Evolutionary conservation across 30 jellyfish, hydroid and myxozoan genomes (phyloP).

Genomic region (Aurelia coerulea): DNA sequence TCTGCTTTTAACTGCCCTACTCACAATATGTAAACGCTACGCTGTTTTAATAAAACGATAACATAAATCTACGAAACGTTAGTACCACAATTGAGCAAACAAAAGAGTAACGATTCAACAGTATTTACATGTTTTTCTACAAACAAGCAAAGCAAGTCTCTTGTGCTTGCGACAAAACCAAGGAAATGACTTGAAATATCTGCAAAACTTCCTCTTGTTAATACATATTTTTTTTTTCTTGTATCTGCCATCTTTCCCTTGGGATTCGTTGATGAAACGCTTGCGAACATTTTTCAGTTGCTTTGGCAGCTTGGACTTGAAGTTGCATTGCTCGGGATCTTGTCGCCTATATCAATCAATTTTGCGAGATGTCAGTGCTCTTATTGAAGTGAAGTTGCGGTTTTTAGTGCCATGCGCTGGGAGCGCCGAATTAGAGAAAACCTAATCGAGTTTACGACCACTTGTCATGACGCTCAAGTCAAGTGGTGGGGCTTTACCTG

Average conservation of each 20-base stretch:
- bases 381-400: not conserved
- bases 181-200: slow-evolving; percentile 35
- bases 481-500: too few species aligned
- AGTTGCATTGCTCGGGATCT: slow-evolving; percentile 65
- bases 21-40: too few species aligned
- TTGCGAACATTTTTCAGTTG: slow-evolving; percentile 29
- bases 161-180: slow-evolving; percentile 28
- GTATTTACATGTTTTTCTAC: slow-evolving; percentile 23
- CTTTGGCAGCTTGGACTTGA: slow-evolving; percentile 28
- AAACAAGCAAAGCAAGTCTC: not conserved
- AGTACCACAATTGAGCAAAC: too few species aligned
- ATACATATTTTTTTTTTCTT: slow-evolving; percentile 9
- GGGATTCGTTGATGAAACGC: slow-evolving; percentile 41
- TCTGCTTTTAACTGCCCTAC: too few species aligned
- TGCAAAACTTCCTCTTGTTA: slow-evolving; percentile 47
- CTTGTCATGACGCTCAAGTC: too few species aligned
- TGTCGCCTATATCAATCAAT: slow-evolving; percentile 30
- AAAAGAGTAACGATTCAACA: not conserved
- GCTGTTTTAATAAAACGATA: too few species aligned
- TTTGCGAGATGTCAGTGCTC: not conserved
- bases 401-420: too few species aligned
- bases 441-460: not conserved
- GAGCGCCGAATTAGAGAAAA: too few species aligned
- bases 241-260: slow-evolving; percentile 12
- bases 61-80: too few species aligned